Base-by-base conservation (phyloP, 2,113 vertebrate species). In the Cercopithecus mona region DNA sequence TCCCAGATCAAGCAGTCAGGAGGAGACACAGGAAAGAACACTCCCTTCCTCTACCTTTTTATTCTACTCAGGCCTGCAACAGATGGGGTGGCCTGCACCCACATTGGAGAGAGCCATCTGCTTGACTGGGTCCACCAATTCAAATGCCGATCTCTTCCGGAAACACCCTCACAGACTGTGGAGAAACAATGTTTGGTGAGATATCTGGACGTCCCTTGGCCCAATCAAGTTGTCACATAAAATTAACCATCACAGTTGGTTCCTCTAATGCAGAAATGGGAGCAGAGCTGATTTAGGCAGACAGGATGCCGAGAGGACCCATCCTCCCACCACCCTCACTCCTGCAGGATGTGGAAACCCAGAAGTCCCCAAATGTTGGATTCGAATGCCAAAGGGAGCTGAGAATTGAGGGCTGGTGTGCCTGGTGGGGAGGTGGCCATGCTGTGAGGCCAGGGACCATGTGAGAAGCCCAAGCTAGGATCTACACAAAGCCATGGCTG, bases 401-500 rank as follows among this genome's bases (percentile, higher is more conserved):
- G 38, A 48, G 3, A 11, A 22, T 7, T n/a, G 57, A 93, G 3
- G 23, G 22, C 0, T 20, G 14, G 17, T 4, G 0, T 43, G 9
- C 16, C 6, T 13, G 45, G 66, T 2, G 1, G 12, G 20, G 40
- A 68, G 40, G 52, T 1, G 6, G 72, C 48, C 27, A 13, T 43
- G 40, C 43, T 50, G 1, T 8, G 25, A 40, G 22, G 27, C 45
- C 59, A 68, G 92, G 5, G 59, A 32, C 9, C 4, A 4, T 17
- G 18, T 5, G 8, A 22, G 50, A 30, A 68, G 27, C 55, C 7
- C 64, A 55, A 20, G 9, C 23, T 14, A 16, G n/a, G 76, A 11
- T 48, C 48, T 35, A 4, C 17, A 32, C 6, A 6, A 87, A 11
- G 18, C 14, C 0, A 1, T 14, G 16, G 38, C 83, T 25, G 13